Evolutionary conservation across 2,797 vertebrate species (phyloP).

Genomic region (Mustela erminea): DNA sequence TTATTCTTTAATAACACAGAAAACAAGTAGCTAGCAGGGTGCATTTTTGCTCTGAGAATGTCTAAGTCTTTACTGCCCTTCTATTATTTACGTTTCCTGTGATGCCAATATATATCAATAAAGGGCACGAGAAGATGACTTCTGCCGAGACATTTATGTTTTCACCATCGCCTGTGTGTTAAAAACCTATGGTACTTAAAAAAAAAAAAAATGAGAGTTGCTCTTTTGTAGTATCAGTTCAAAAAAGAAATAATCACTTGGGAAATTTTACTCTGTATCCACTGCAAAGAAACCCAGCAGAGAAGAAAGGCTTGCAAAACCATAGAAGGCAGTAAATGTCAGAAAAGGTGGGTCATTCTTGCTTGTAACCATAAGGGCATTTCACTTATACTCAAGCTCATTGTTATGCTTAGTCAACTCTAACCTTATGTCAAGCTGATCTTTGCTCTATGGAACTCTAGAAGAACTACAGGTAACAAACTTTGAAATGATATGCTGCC

Average conservation of each 20-base stretch:
- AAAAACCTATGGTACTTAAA: constrained; percentile 83
- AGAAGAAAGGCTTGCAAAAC: constrained; percentile 84
- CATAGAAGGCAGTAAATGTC: constrained; percentile 85
- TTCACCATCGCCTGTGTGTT: constrained; percentile 81
- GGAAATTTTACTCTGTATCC: constrained; percentile 87
- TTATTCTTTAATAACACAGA: constrained; percentile 80
- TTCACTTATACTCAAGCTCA: constrained; percentile 75
- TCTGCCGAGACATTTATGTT: constrained; percentile 86
- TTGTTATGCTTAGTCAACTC: constrained; percentile 81
- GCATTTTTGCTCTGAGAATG: constrained; percentile 82
- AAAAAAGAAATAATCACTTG: constrained; percentile 89
- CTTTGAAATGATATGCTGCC: constrained; percentile 35
- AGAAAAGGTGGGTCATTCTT: constrained; percentile 86
- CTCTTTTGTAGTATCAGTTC: constrained; percentile 87
- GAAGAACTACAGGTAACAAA: constrained; percentile 73
- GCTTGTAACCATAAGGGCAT: constrained; percentile 76
- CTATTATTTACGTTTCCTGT: constrained; percentile 81
- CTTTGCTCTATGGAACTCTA: constrained; percentile 74
- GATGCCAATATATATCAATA: constrained; percentile 85
- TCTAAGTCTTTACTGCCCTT: constrained; percentile 80
- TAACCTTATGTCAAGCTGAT: constrained; percentile 79
- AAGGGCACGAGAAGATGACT: constrained; percentile 84
- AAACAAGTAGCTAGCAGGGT: constrained; percentile 78
- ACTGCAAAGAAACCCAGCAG: constrained; percentile 86
- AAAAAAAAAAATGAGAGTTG: constrained; percentile 62